Evolutionary conservation across 2,113 vertebrate species (phyloP).

Genomic region (Podarcis muralis): DNA sequence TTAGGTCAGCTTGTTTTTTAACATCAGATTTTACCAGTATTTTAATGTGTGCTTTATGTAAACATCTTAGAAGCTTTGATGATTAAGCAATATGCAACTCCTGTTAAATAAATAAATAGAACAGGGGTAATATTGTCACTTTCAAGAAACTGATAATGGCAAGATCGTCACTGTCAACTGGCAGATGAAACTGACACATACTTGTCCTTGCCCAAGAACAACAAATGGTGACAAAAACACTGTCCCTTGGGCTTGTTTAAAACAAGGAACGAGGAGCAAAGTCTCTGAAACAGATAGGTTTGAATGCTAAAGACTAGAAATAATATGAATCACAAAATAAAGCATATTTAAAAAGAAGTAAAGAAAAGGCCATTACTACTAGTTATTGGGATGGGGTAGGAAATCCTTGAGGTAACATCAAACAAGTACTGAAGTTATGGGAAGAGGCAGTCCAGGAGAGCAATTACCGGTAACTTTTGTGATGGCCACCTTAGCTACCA

Average conservation of each 20-base stretch:
- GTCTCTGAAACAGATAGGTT: constrained; percentile 9
- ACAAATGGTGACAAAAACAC: constrained; percentile 32
- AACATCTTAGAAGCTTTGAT: too few species aligned
- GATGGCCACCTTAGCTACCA: neutral
- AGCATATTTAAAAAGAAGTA: neutral
- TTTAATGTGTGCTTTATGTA: too few species aligned
- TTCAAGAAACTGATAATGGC: constrained; percentile 36
- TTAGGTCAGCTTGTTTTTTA: too few species aligned
- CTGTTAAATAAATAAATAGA: too few species aligned
- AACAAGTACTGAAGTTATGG: neutral
- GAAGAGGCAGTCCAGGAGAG: neutral
- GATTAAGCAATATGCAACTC: too few species aligned
- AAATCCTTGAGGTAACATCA: constrained; percentile 54
- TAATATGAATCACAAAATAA: constrained; percentile 34
- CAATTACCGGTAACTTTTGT: neutral
- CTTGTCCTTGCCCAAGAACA: constrained; percentile 14
- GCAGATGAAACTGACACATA: constrained; percentile 43
- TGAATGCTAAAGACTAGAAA: constrained; percentile 40
- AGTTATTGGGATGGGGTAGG: constrained; percentile 36
- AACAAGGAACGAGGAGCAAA: neutral
- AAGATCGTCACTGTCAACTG: neutral
- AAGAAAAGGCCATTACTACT: constrained; percentile 30
- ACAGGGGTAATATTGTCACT: neutral
- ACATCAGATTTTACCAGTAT: too few species aligned
- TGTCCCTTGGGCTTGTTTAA: constrained; percentile 38